A percentile compares a stretch with the other conserved stretches of the same genome.
Evolutionary conservation across 2,888 invertebrate genomes (phyloP).

Genomic region (Prosapia bicincta): DNA sequence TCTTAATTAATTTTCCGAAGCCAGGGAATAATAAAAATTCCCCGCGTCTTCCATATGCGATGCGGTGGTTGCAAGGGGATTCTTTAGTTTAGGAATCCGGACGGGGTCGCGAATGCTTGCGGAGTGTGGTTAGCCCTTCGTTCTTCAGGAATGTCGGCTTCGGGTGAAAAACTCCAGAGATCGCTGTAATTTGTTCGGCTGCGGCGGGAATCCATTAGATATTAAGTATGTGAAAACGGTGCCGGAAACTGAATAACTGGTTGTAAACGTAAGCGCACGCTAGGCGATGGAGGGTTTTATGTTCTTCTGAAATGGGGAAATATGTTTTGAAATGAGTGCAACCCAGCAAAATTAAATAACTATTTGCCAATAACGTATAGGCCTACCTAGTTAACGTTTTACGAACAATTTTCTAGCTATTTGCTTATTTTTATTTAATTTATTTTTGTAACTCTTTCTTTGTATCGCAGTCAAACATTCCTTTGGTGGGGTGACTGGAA

Average conservation of each 20-base stretch:
- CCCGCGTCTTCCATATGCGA: not conserved
- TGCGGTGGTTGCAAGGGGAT: not conserved
- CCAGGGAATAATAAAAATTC: constrained; percentile 15
- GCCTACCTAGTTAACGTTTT: too few relatives aligned
- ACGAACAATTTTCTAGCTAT: too few relatives aligned
- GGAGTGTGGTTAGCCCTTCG: not conserved
- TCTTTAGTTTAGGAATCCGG: not conserved
- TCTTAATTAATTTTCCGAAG: constrained; percentile 24
- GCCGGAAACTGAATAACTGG: not conserved
- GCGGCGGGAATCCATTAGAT: not conserved
- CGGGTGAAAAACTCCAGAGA: not conserved
- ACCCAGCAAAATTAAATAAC: too few relatives aligned
- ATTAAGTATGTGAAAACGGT: not conserved
- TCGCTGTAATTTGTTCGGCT: not conserved
- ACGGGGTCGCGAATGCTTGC: not conserved
- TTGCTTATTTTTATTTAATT: too few relatives aligned
- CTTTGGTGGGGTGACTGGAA: too few relatives aligned
- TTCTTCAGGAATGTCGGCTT: not conserved
- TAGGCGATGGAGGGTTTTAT: too few relatives aligned
- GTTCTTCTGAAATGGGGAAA: too few relatives aligned
- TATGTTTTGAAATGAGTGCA: too few relatives aligned
- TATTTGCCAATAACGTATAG: too few relatives aligned
- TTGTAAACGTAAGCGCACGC: too few relatives aligned
- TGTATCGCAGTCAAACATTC: too few relatives aligned
- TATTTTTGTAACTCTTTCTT: too few relatives aligned